Conservation (phyloP, 2,797 vertebrate species). For the Cygnus olor region DNA sequence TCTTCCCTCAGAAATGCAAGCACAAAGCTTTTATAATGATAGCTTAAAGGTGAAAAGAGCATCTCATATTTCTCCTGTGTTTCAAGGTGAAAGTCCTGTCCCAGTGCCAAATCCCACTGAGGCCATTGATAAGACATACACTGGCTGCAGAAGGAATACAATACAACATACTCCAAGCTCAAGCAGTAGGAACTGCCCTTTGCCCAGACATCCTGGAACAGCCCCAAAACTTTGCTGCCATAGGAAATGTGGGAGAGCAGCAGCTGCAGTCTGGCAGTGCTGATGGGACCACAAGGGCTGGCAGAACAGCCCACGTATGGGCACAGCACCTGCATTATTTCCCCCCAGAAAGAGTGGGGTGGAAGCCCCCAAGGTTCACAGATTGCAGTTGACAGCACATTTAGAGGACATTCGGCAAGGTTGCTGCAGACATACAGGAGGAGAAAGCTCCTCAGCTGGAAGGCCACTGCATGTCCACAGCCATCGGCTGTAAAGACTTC, state of each 20-base stretch:
- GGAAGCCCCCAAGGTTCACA: not conserved
- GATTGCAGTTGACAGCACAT: not conserved
- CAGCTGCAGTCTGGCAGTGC: not conserved
- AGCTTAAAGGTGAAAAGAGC: not conserved
- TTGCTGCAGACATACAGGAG: not conserved
- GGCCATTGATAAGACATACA: accelerated
- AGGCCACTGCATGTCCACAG: not conserved
- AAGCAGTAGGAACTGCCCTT: not conserved
- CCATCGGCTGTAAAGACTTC: accelerated
- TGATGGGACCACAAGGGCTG: not conserved
- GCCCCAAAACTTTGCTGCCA: not conserved
- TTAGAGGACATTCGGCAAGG: not conserved
- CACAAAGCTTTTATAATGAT: accelerated
- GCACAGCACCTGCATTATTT: not conserved
- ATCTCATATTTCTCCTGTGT: accelerated
- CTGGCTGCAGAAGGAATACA: accelerated
- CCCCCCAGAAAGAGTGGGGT: not conserved
- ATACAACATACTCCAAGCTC: accelerated
- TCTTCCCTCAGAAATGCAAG: accelerated
- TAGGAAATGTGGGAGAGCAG: not conserved
- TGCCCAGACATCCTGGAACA: not conserved
- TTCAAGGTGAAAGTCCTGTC: not conserved
- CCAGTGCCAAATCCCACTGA: not conserved
- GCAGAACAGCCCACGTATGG: not conserved
- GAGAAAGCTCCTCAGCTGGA: not conserved